These are phyloP conservation scores for Ceratina japonica DNA, from an alignment of 1,140 invertebrate species.

Conservation along the genomic window DNA sequence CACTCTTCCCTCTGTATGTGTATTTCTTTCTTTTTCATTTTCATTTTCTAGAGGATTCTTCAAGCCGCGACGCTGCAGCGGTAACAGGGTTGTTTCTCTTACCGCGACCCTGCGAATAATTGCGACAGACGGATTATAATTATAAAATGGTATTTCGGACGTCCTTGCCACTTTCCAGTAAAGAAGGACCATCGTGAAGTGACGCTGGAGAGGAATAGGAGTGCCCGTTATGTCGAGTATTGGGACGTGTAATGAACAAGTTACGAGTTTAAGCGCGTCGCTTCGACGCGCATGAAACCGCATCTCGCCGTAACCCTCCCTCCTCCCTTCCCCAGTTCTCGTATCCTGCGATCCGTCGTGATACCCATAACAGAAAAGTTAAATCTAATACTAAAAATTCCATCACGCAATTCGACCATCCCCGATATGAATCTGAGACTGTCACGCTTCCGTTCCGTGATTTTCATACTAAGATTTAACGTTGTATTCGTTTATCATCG, in stretches of 20 bases:
- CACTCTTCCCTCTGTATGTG: not conserved
- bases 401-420: not conserved
- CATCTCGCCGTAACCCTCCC: not conserved
- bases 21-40: not conserved
- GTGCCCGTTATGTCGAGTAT: slow-evolving; percentile 45
- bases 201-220: slow-evolving; percentile 33
- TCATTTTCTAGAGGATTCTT: slow-evolving; percentile 44
- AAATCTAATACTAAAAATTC: not conserved
- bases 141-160: slow-evolving; percentile 49
- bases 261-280: slow-evolving; percentile 12
- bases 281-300: slow-evolving; percentile 15
- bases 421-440: not conserved
- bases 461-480: not conserved
- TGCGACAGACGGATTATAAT: slow-evolving; percentile 45
- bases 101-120: slow-evolving; percentile 36
- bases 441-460: not conserved
- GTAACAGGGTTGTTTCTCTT: slow-evolving; percentile 37
- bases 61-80: slow-evolving; percentile 19
- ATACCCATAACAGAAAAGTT: not conserved
- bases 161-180: slow-evolving; percentile 41
- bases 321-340: no score
- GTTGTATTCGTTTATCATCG: not conserved
- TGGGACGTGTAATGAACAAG: slow-evolving; percentile 45
- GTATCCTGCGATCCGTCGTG: not conserved
- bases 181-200: slow-evolving; percentile 36